Percentiles rank a stretch among this genome's conserved stretches.
These are phyloP conservation scores for Procambarus clarkii DNA, from an alignment of 1,140 invertebrate species.

Conservation along the genomic window DNA sequence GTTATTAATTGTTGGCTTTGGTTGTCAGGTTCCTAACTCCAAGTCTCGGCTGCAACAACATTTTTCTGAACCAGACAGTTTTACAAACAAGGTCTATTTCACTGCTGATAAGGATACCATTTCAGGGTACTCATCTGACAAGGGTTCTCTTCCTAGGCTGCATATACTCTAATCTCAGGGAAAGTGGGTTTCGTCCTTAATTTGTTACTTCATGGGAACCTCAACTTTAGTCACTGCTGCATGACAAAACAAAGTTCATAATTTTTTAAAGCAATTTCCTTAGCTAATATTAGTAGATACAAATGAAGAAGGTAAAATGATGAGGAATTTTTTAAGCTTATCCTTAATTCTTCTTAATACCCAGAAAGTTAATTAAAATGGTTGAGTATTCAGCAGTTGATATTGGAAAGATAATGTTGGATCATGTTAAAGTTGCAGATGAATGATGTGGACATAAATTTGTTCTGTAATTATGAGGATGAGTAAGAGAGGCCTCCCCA, in stretches of 20 bases:
- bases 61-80: too few relatives aligned
- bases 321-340: neutral
- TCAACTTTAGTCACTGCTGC: too few relatives aligned
- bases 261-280: neutral
- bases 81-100: too few relatives aligned
- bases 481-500: slow-evolving; percentile 65
- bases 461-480: slow-evolving; percentile 47
- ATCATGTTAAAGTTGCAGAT: neutral
- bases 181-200: too few relatives aligned
- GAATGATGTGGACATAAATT: slow-evolving; percentile 15
- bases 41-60: too few relatives aligned
- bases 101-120: too few relatives aligned
- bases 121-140: too few relatives aligned
- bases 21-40: too few relatives aligned
- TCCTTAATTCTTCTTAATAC: neutral
- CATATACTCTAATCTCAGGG: too few relatives aligned
- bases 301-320: neutral
- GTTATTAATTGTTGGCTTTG: too few relatives aligned
- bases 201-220: too few relatives aligned
- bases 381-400: neutral
- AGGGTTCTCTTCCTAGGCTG: too few relatives aligned
- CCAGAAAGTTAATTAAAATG: neutral
- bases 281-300: neutral
- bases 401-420: neutral
- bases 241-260: neutral